Evolutionary conservation across 2,797 vertebrate species (phyloP), one percentile per base, ranked within the genome.

Genomic region (Cynodonichthys magdalenae): DNA sequence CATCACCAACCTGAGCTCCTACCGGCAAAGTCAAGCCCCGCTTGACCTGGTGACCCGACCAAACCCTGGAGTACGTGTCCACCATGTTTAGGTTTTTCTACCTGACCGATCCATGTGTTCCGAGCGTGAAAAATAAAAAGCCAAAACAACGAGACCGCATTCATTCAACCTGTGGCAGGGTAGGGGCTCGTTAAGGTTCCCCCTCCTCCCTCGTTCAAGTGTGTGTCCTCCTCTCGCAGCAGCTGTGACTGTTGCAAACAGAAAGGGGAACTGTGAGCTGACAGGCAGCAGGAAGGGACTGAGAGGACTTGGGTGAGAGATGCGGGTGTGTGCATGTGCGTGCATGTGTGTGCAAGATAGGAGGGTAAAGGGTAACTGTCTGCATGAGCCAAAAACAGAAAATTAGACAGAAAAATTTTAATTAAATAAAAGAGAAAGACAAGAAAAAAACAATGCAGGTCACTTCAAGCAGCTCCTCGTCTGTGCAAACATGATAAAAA

Each of bases 191-290:
- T 39, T 12, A 12, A 39, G 6, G 6, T 9, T 5, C 11, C 36
- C 11, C 36, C 29, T 7, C 36, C 36, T 3, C 11, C 12, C 11
- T 4, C 11, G 1, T 39, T 74, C 44, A 55, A 2, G 2, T 62
- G 31, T 63, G 74, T 80, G 79, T 75, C 85, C 79, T 81, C 66
- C 60, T 57, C 74, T 59, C 18, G 51, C 77, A 65, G 81, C 81
- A 83, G 82, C 85, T 71, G 84, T 66, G 72, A 65, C 69, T 74
- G 81, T 81, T 76, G 80, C 79, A 74, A 75, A 74, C 15, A 74
- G 81, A 91, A 92, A 91, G 75, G 76, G 91, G 91, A 92, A 92
- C 87, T 90, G 79, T 53, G 72, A 70, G 66, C 76, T 78, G 87
- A 86, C 74, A 17, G 83, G 72, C 79, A 68, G 84, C 77, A 86